Base-by-base conservation (phyloP, 2,888 invertebrate species). In the Philhelius pedissequus region DNA sequence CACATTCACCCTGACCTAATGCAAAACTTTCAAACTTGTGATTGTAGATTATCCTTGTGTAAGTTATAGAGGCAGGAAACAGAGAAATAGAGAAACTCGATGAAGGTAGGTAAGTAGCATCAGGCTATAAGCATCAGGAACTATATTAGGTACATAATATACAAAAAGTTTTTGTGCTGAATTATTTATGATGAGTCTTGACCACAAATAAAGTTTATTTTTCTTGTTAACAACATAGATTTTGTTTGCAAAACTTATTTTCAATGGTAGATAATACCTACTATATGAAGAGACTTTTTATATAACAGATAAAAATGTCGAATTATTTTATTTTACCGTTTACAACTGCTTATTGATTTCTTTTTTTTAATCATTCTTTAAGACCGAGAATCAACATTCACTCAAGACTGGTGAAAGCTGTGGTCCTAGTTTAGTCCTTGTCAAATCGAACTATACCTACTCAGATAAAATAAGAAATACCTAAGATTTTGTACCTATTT, bases 111-210 rank as follows among this genome's bases (percentile, higher is more conserved):
- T 56, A 32, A 22, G 35, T 22, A 58, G 38, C 22, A 58, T n/a
- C 20, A 38, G 25, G 58, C 1, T n/a, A 25, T 4, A 13, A 58
- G 38, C 58, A 58, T 38, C 58, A 25, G 15, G 25, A 22, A 15
- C 11, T 20, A 56, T 56, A 13, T 7, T n/a, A 25, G 13, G 25
- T 22, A n/a, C 8, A n/a, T 22, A 73, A 62, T 52, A 15, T 60
- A 54, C 54, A 22, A 43, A 40, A 54, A 35, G 52, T 73, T 62
- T 20, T 75, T 75, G 58, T 70, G 35, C 64, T 71, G 71, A 71
- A 78, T 78, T 66, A 71, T 66, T 71, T 66, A 78, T 78, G 54
- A 50, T 71, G 56, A 64, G 25, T 58, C 38, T 25, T 58, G 58
- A 38, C 78, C 78, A 22, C 38, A 66, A 58, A n/a, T n/a, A 27